Evolutionary conservation across 2,888 invertebrate genomes (phyloP).

Genomic region (Nemoura dubitans): DNA sequence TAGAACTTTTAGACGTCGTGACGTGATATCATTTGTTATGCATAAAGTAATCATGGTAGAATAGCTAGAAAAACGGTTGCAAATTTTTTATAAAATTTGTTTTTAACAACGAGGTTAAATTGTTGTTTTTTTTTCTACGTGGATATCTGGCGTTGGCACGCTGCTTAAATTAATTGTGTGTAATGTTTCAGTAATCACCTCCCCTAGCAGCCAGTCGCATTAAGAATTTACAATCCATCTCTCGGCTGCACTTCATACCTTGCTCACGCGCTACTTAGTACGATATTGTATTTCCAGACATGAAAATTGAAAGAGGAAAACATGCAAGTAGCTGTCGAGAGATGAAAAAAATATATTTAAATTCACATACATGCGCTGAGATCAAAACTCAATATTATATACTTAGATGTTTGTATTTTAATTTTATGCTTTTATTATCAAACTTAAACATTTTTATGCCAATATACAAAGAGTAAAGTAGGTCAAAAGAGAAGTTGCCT

Average conservation of each 20-base stretch:
- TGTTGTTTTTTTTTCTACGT: background rate
- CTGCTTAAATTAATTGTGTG: background rate
- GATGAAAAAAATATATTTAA: background rate
- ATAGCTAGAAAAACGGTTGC: background rate
- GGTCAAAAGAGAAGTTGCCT: background rate
- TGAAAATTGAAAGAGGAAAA: background rate
- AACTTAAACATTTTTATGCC: background rate
- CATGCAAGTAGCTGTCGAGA: background rate
- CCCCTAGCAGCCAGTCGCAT: background rate
- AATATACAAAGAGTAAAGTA: background rate
- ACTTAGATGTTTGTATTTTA: background rate
- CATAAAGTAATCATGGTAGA: background rate
- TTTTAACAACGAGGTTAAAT: background rate
- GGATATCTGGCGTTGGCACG: background rate
- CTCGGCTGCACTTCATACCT: background rate
- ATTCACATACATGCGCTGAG: too few species aligned
- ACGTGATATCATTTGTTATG: conserved; percentile 3
- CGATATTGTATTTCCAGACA: background rate
- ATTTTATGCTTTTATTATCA: background rate
- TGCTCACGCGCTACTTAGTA: background rate
- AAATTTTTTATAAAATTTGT: background rate
- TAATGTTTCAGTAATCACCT: background rate
- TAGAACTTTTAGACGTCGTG: background rate
- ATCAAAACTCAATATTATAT: background rate
- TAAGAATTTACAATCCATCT: background rate